These are phyloP conservation scores for Priocnemis perturbator DNA, from an alignment of 2,888 invertebrate genomes.

Conservation along the genomic window DNA sequence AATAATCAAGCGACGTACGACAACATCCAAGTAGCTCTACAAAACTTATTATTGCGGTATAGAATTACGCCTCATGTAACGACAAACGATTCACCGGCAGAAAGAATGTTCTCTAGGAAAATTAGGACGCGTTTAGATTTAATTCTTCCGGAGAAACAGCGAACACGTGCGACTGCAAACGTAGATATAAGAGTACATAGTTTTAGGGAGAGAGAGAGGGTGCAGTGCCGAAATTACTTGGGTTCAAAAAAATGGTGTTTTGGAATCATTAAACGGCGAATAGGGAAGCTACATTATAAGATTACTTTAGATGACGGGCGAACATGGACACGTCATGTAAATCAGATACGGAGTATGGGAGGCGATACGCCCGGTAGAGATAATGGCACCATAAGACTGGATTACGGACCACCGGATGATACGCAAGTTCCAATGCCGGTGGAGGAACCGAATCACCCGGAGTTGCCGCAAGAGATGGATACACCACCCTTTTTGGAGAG, in stretches of 20 bases:
- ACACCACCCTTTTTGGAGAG: no score
- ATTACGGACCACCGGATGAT: no score
- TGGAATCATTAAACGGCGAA: conserved; percentile 11
- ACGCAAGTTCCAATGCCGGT: no score
- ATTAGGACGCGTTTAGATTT: conserved; percentile 13
- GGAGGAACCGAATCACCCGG: no score
- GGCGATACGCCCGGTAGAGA: background rate
- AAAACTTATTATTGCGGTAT: conserved; percentile 9
- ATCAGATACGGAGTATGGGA: conserved; percentile 1
- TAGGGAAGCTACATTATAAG: background rate
- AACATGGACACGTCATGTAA: background rate
- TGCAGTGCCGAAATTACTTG: conserved; percentile 6
- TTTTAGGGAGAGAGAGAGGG: conserved; percentile 9
- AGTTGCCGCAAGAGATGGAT: no score
- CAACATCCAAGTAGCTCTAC: background rate
- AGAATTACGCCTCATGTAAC: background rate
- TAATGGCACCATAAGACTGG: no score
- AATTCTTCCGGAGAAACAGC: background rate
- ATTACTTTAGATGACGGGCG: background rate
- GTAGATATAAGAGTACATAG: no score
- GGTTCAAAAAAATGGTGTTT: conserved; percentile 8
- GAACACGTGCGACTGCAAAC: background rate
- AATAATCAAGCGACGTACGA: background rate
- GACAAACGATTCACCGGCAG: conserved; percentile 1
- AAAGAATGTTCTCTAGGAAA: conserved; percentile 8